Base-by-base conservation (phyloP, 2,113 vertebrate species). In the Rhinichthys klamathensis region DNA sequence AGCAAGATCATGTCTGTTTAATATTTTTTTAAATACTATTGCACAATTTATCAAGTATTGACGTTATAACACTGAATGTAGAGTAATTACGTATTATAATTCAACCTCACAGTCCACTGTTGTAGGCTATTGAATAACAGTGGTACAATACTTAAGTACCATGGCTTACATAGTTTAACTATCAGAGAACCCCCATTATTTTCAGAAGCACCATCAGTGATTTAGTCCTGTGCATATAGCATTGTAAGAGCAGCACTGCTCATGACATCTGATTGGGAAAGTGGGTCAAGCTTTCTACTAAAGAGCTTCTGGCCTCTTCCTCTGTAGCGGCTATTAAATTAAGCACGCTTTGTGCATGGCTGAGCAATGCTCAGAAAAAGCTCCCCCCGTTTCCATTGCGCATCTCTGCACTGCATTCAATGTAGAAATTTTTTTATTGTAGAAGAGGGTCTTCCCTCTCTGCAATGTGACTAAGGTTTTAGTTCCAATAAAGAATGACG, bases 291-390 rank as follows among this genome's bases (percentile, higher is more conserved):
- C 91, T 94, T 93, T 93, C 90, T 88, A 89, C 94, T 95, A 95
- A 95, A 91, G 91, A 79, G 95, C 96, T 95, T 91, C 93, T 92
- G 95, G 95, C 96, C 94, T 94, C 92, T 92, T 95, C 95, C 94
- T 95, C 95, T 95, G 95, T 95, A 95, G 95, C 93, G 90, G 90
- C 94, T 94, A 95, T 96, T 97, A 96, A 95, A 97, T 98, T 97
- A 97, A 95, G 94, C 94, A 95, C 94, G 95, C 96, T 97, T 97
- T 95, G 96, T 78, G 96, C 96, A 95, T 92, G 92, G 87, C 90
- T 84, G 92, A 94, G 91, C 91, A 1, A 92, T 88, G 89, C 86
- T 94, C 94, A 94, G 93, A 93, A 56, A 65, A 78, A 78, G 6
- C 61, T 61, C 18, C 46, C 58, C 91, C 91, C 30, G 91, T 89